Evolutionary conservation across 2,797 vertebrate genomes (phyloP), one percentile per base, ranked within the genome.

Genomic region (Platalea minor): DNA sequence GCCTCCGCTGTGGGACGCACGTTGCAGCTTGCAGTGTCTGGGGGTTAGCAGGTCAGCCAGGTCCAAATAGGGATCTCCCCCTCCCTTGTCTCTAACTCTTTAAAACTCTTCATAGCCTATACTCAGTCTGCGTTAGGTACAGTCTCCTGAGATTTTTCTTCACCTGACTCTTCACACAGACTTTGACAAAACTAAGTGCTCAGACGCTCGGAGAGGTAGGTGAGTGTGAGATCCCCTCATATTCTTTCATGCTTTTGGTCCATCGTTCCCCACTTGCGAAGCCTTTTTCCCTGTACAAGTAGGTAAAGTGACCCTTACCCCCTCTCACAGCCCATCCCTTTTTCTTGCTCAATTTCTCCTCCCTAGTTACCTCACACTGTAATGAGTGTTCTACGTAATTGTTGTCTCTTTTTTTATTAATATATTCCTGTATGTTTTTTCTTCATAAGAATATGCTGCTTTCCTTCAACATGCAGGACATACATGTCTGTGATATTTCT

Each of bases 201-300:
- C 20, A 45, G 77, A 28, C 0, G 0, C 37, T 43, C 2, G 0
- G 31, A 88, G 50, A 74, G 31, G 37, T 45, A 35, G 37, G 72
- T 77, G 60, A 84, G 4, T 46, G n/a, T 80, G 51, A 51, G 46
- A 29, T 80, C 48, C 28, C 15, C 2, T 57, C 16, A 23, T 45
- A 37, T 9, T 50, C 11, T 45, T 79, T 43, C 37, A 43, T 45
- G 45, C 60, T 88, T 91, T 75, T 3, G 4, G 43, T 64, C 24
- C 8, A 21, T 88, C 35, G 20, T 83, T 95, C 46, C 50, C 29
- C 7, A 33, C 23, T 50, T 78, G 26, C 10, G 75, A 84, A 83
- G 33, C 18, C 10, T 53, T 70, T 45, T 80, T 65, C 25, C 18
- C 16, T 48, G 11, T 33, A 79, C 23, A 86, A 80, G 12, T 25